A percentile compares a stretch with the other conserved stretches of the same genome.
phyloP scores from a whole-genome alignment of 2,113 vertebrate species.

The Pygathrix nemaeus region DNA sequence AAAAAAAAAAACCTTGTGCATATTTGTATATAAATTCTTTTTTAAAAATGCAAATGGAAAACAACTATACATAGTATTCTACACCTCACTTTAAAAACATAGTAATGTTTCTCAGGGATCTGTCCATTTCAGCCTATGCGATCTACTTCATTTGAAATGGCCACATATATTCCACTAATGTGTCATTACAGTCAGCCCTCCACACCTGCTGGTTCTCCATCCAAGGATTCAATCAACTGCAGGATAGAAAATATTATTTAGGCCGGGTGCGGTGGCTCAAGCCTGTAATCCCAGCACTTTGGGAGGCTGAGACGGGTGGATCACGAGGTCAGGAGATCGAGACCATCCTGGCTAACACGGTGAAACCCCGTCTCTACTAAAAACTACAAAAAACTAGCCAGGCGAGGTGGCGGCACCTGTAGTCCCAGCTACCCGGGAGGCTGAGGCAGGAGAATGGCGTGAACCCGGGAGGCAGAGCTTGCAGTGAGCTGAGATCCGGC shows the following conservation, averaged over 20 bases:
- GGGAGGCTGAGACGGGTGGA: too few species aligned
- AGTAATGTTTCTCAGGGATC: neutral
- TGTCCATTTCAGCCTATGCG: neutral
- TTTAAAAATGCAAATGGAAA: neutral
- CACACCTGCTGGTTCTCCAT: neutral
- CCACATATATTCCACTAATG: neutral
- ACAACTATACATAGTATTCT: neutral
- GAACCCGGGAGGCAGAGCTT: too few species aligned
- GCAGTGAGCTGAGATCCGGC: too few species aligned
- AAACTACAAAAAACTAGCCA: too few species aligned
- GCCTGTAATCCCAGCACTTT: too few species aligned
- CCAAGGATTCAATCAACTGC: neutral
- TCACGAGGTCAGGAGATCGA: too few species aligned
- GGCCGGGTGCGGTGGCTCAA: too few species aligned
- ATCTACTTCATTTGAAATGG: neutral
- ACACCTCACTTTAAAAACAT: neutral
- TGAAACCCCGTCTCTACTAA: too few species aligned
- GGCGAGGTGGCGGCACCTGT: too few species aligned
- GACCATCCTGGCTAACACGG: too few species aligned
- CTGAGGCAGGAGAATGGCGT: too few species aligned
- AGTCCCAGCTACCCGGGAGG: too few species aligned
- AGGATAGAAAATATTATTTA: neutral
- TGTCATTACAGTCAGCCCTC: neutral
- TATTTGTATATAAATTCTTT: neutral
- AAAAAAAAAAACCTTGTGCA: neutral